Evolutionary conservation across 2,888 invertebrate genomes (phyloP), one percentile per base, ranked within the genome.

Genomic region (Punctoribates punctum): DNA sequence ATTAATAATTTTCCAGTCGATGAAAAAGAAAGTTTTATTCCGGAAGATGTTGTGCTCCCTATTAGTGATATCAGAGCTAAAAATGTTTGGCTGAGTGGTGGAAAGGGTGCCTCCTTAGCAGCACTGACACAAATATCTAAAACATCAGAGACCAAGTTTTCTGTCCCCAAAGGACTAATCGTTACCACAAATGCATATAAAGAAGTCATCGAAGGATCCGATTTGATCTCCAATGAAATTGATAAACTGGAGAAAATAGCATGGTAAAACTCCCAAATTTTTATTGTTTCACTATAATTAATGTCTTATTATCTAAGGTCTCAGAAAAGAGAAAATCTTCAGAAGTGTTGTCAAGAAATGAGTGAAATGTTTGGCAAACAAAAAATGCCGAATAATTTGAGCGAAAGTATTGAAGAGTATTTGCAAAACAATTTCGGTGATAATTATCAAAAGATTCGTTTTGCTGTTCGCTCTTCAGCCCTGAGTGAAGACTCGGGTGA

Each of bases 381-480:
- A 1, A 17, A 72, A 23, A 48, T 72, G 15, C 72, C 72, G 4
- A 48, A 17, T 15, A 11, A 15, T 0, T 25, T 72, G 23, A 72
- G 15, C 27, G 0, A 23, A 9, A 23, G 48, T 1, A 46, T 72
- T 1, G 46, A 48, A 25, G 72, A 72, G 11, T 9, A 13, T 25
- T 27, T 72, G 0, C 23, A 46, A 25, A 23, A 15, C 13, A 57
- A 51, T 20, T 73, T 2, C 11, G 42, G 11, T 13, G 42, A 42
- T 42, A n/a, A n/a, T n/a, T 34, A 6, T 11, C 51, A 75, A 8
- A 60, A 74, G 0, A 75, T 65, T 65, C 29, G 48, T 25, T 23
- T 72, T 20, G 83, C 84, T 72, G 82, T 84, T 9, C 81, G 84
- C 38, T 83, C 91, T 2, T 86, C 73, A 9, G 54, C 73, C 23